Conservation (phyloP, 2,888 invertebrate species). For the Drosophila ustulata region DNA sequence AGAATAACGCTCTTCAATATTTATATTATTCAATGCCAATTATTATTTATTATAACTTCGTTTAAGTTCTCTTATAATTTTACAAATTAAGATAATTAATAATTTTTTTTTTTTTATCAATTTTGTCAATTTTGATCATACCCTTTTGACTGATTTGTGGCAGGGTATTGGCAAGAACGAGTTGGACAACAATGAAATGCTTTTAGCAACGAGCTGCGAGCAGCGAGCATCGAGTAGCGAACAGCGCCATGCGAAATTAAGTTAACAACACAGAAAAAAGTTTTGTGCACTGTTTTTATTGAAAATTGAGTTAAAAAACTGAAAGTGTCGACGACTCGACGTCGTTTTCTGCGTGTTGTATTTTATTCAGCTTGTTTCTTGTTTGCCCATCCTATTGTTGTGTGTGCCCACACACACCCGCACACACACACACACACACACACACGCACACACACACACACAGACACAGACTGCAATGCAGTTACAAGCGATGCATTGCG, state of each 20-base stretch:
- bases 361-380: slow-evolving; percentile 44
- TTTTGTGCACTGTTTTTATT: slow-evolving; percentile 76
- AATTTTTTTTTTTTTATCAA: no score
- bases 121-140: background rate
- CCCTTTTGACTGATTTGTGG: background rate
- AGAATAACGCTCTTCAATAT: no score
- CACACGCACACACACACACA: slow-evolving; percentile 12
- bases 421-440: slow-evolving; percentile 23
- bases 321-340: slow-evolving; percentile 72
- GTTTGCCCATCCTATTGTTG: slow-evolving; percentile 33
- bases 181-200: slow-evolving; percentile 80
- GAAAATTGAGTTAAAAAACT: slow-evolving; percentile 80
- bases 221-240: slow-evolving; percentile 41
- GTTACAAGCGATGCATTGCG: slow-evolving; percentile 13
- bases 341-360: slow-evolving; percentile 59
- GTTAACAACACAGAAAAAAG: slow-evolving; percentile 75
- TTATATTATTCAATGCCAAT: no score
- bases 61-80: no score
- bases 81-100: no score
- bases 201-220: slow-evolving; percentile 67
- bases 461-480: slow-evolving; percentile 10
- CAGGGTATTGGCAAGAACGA: slow-evolving; percentile 33
- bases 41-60: no score
- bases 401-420: slow-evolving; percentile 15
- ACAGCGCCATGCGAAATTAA: slow-evolving; percentile 69